These are phyloP conservation scores for Avahi laniger DNA, from an alignment of 2,797 vertebrate species.

Conservation along the genomic window DNA sequence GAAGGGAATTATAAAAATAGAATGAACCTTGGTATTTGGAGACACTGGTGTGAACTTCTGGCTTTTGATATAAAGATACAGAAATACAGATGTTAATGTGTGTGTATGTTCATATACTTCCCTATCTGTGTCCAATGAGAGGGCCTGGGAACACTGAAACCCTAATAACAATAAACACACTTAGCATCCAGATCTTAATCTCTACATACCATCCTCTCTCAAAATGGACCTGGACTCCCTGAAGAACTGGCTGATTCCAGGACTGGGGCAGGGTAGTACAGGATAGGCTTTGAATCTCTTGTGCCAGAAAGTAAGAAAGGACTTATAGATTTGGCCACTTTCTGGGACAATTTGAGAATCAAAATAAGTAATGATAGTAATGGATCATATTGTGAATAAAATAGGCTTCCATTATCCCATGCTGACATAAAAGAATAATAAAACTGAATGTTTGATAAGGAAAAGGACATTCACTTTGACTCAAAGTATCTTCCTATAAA, in stretches of 20 bases:
- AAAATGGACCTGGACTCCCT: background rate
- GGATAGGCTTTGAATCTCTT: background rate
- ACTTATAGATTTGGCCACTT: background rate
- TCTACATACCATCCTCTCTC: background rate
- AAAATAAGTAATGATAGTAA: constrained; percentile 12
- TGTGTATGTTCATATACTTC: background rate
- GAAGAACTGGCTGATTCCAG: background rate
- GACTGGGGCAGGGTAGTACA: background rate
- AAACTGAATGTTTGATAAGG: constrained; percentile 6
- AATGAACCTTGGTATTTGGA: background rate
- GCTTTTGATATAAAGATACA: background rate
- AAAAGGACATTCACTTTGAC: background rate
- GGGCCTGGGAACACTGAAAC: background rate
- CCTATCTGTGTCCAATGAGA: background rate
- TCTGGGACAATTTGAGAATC: background rate
- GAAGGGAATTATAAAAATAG: background rate
- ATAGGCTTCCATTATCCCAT: background rate
- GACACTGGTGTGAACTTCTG: background rate
- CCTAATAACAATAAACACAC: background rate
- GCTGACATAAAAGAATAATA: background rate
- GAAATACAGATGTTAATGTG: background rate
- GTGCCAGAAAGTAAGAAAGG: background rate
- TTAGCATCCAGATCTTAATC: background rate
- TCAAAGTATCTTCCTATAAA: background rate
- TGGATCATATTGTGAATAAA: background rate